These are phyloP conservation scores for Hoplostethus atlanticus DNA, from an alignment of 2,797 vertebrate species.

Conservation along the genomic window DNA sequence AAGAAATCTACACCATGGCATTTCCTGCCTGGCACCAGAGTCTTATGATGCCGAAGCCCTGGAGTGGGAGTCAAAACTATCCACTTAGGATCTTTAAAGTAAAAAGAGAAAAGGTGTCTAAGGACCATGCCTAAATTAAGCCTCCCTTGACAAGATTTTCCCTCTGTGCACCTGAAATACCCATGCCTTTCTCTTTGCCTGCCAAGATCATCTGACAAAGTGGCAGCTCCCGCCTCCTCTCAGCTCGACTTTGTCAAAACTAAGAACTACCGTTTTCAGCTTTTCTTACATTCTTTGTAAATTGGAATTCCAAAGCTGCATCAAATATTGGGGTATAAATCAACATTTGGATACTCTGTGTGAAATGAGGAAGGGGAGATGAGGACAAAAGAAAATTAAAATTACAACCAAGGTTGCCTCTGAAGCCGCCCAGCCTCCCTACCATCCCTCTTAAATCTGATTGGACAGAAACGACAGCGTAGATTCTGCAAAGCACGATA, in stretches of 20 bases:
- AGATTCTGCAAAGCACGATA: slow-evolving; percentile 20
- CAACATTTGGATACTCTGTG: slow-evolving; percentile 41
- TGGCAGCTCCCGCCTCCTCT: slow-evolving; percentile 38
- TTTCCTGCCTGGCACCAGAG: slow-evolving; percentile 62
- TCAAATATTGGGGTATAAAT: slow-evolving; percentile 5
- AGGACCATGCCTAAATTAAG: slow-evolving; percentile 57
- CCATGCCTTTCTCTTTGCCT: neutral
- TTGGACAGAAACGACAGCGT: slow-evolving; percentile 43
- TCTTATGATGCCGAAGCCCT: slow-evolving; percentile 57
- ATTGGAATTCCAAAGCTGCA: too few relatives aligned
- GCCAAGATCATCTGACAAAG: slow-evolving; percentile 37
- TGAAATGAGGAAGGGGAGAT: slow-evolving; percentile 39
- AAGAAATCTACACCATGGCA: slow-evolving; percentile 40
- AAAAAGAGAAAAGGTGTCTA: slow-evolving; percentile 20
- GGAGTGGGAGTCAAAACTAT: slow-evolving; percentile 64
- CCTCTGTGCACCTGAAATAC: slow-evolving; percentile 11
- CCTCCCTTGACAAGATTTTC: slow-evolving; percentile 44
- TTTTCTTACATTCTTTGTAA: too few relatives aligned
- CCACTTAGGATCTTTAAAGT: slow-evolving; percentile 54
- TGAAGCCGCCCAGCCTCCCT: slow-evolving; percentile 5
- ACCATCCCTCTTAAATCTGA: slow-evolving; percentile 20
- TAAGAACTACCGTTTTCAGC: too few relatives aligned
- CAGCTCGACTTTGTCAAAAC: neutral
- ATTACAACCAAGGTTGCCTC: slow-evolving; percentile 40
- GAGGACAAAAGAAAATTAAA: slow-evolving; percentile 36